Evolutionary conservation across 2,113 vertebrate species (phyloP).

Genomic region (Dicentrarchus labrax): DNA sequence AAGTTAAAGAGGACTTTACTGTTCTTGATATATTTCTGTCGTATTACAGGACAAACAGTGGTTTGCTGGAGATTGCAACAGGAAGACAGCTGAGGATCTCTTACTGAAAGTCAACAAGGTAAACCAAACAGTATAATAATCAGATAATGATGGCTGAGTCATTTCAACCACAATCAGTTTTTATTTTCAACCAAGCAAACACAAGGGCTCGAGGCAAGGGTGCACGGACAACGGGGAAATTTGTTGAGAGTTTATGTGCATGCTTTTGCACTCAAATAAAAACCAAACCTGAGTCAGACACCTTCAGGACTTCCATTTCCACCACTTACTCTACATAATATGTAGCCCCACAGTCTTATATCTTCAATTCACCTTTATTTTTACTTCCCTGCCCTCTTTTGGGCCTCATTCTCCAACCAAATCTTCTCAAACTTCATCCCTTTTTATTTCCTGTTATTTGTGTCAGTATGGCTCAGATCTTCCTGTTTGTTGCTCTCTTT

Average conservation of each 20-base stretch:
- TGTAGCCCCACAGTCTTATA: background rate
- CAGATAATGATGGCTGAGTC: background rate
- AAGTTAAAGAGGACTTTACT: background rate
- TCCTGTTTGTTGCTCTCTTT: background rate
- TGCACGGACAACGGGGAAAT: background rate
- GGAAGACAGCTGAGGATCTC: slow-evolving; percentile 83
- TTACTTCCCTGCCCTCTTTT: background rate
- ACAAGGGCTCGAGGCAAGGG: background rate
- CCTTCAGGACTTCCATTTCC: background rate
- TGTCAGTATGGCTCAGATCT: background rate
- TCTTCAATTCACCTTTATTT: background rate
- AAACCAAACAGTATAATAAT: slow-evolving; percentile 12
- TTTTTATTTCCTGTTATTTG: background rate
- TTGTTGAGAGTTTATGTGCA: background rate
- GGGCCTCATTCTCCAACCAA: background rate
- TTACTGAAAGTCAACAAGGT: slow-evolving; percentile 84
- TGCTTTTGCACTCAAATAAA: slow-evolving; percentile 1
- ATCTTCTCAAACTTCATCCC: background rate
- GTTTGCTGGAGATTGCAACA: slow-evolving; percentile 86
- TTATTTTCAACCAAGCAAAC: background rate
- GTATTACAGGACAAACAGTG: slow-evolving; percentile 81
- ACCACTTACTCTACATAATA: background rate
- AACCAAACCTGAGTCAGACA: background rate
- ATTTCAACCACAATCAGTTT: background rate
- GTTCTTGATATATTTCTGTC: background rate